Evolutionary conservation across 2,888 invertebrate genomes (phyloP), one percentile per base, ranked within the genome.

Genomic region (Cenopis cana): DNA sequence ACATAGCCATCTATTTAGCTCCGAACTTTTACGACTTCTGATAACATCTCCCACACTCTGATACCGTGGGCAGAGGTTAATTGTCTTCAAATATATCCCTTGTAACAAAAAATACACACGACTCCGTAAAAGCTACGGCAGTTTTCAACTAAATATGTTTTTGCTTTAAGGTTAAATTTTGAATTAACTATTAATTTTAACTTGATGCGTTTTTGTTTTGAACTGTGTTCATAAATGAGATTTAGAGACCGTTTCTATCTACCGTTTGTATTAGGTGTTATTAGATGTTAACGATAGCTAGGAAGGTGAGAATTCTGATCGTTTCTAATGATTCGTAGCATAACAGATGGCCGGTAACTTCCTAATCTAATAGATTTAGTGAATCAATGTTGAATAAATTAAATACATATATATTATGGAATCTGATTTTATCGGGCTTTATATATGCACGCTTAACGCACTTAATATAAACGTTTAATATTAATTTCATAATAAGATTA

Each of bases 1-100:
- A 90, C 90, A 86, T 81, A 85, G 87, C 85, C 83, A 85, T 84
- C 86, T 87, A 90, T 88, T 52, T 85, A 82, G 85, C 84, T 84
- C 82, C 81, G 80, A 83, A 86, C 74, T 89, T 89, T 87, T 85
- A 87, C 85, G 82, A 84, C 85, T 85, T 81, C 76, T 76, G 90
- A 91, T 89, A 88, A 72, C 78, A 89, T 89, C 86, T 75, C 69
- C 75, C 77, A 79, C 81, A 84, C 72, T 82, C 83, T 84, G 86
- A 86, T 84, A 81, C 74, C 70, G 74, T 65, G 73, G 75, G 64
- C 52, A 66, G 38, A 52, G 56, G 56, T 71, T 71, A 71, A 71
- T 71, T 71, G 60, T 71, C 55, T 49, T 41, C 71, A 71, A 71
- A 61, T 71, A 71, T 56, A 60, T 65, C 24, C 24, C 8, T 8